Base-by-base conservation (phyloP, 2,113 vertebrate species). In the Antigone vipio region DNA sequence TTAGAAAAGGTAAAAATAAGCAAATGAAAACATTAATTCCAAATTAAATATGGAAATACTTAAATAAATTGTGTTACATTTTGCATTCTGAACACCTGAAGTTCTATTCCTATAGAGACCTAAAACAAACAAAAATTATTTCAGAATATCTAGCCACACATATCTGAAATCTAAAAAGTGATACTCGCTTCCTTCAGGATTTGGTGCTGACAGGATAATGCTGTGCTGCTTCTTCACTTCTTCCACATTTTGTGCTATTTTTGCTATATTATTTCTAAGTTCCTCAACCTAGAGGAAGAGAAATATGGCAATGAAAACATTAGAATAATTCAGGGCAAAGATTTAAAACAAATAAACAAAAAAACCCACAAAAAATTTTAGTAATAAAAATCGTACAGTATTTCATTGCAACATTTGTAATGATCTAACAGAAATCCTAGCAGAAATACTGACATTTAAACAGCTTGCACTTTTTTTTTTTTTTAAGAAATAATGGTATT, bases 141-240 rank as follows among this genome's bases (percentile, higher is more conserved):
- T 53, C 32, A 74, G 7, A 47, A 12, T 42, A 58, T 45, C 40
- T 19, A 55, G 11, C 23, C 14, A 66, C 21, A 38, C 5, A 29
- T 30, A 20, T 32, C 5, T 26, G 80, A 78, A 34, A 55, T 52
- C 38, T 66, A 40, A 47, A 40, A 78, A 38, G 7, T 3, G 24
- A 63, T 42, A 98, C 99, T 98, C 97, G 99, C 99, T 98, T 94
- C 98, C 98, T 95, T 99, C 99, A 45, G 99, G 98, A 97, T 99
- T 99, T 49, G 99, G 99, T 50, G 99, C 99, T 14, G 99, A 99
- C 52, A 99, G 98, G 68, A 99, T 99, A 96, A 98, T 98, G 98
- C 99, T 99, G 97, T 99, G 99, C 35, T 99, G 98, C 86, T 99
- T 99, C 97, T 98, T 99, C 72, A 99, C 99, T 55, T 99, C 99